A percentile compares a stretch with the other conserved stretches of the same genome.
Evolutionary conservation across 2,113 vertebrate species (phyloP).

Genomic region (Pituophis catenifer): DNA sequence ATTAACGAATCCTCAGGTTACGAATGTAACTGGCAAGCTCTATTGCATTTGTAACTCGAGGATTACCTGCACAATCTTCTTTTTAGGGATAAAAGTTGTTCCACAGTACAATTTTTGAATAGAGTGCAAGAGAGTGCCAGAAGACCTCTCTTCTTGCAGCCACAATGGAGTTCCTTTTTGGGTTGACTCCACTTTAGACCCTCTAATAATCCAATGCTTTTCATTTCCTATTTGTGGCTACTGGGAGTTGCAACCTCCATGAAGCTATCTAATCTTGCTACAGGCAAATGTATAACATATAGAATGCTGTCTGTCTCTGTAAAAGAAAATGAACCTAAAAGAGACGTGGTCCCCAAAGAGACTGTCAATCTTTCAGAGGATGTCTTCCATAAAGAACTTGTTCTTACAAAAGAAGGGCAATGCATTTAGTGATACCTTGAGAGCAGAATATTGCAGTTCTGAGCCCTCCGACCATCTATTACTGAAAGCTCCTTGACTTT

Average conservation of each 20-base stretch:
- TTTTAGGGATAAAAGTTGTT: not conserved
- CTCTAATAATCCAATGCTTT: not conserved
- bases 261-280: not conserved
- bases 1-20: too few relatives aligned
- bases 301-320: not conserved
- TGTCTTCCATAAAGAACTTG: not conserved
- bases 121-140: not conserved
- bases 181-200: not conserved
- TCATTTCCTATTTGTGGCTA: not conserved
- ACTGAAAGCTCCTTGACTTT: slow-evolving; percentile 98
- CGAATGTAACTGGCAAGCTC: too few relatives aligned
- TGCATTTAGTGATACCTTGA: slow-evolving; percentile 77
- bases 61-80: not conserved
- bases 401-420: not conserved
- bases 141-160: not conserved
- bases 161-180: not conserved
- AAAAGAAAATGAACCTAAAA: not conserved
- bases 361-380: not conserved
- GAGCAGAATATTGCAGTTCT: slow-evolving; percentile 98
- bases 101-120: not conserved
- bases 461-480: slow-evolving; percentile 94
- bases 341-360: not conserved
- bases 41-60: too few relatives aligned
- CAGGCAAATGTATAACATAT: not conserved
- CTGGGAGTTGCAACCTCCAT: not conserved